These are phyloP conservation scores for Chlorodrepanis virens DNA, from an alignment of 2,113 vertebrate genomes.

Conservation along the genomic window DNA sequence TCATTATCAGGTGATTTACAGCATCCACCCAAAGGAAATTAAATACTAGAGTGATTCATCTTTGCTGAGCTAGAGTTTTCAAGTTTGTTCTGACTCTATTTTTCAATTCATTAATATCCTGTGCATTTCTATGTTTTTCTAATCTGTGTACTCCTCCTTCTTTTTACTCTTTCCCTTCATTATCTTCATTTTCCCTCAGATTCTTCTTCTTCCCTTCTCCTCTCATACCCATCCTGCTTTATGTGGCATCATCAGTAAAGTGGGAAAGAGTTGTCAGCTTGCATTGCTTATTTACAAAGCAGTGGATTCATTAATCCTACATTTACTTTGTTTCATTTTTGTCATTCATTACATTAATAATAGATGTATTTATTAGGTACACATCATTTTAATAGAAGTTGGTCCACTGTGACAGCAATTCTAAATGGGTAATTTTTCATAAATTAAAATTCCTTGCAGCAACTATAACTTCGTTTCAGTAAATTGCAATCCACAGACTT, in stretches of 20 bases:
- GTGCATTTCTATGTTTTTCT: neutral
- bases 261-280: neutral
- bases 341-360: slow-evolving; percentile 17
- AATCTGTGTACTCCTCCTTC: neutral
- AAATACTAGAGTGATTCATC: neutral
- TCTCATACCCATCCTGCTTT: neutral
- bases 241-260: neutral
- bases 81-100: neutral
- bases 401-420: slow-evolving; percentile 52
- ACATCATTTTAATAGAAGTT: slow-evolving; percentile 43
- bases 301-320: neutral
- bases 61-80: neutral
- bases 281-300: neutral
- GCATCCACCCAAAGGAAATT: neutral
- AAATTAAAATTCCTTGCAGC: slow-evolving; percentile 68
- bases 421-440: slow-evolving; percentile 69
- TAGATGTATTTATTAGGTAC: slow-evolving; percentile 42
- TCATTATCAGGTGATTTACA: neutral
- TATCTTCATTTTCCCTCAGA: neutral
- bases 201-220: neutral
- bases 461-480: slow-evolving; percentile 62
- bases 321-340: slow-evolving; percentile 24
- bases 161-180: neutral
- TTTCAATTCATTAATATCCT: neutral
- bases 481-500: slow-evolving; percentile 68